Conservation (phyloP, 1,140 invertebrate genomes). For the Papilio polytes region DNA sequence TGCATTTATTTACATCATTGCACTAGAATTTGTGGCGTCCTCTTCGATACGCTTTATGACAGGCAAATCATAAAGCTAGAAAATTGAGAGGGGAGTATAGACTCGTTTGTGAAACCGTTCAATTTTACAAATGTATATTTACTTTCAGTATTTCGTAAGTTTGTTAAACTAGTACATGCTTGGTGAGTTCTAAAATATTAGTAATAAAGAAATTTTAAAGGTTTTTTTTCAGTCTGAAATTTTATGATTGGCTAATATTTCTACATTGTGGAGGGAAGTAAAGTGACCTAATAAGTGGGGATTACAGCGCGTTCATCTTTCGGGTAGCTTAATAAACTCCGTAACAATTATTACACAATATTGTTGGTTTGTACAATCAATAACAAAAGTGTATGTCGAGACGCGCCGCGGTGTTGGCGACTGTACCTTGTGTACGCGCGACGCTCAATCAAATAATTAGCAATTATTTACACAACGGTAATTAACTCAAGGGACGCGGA, state of each 20-base stretch:
- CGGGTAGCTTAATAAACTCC: not conserved
- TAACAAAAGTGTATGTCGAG: not conserved
- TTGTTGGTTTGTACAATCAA: not conserved
- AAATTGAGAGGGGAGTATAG: conserved; percentile 14
- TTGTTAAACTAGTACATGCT: not conserved
- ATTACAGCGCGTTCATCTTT: not conserved
- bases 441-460: conserved; percentile 66
- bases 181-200: not conserved
- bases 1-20: conserved; percentile 39
- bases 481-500: conserved; percentile 53
- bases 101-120: not conserved
- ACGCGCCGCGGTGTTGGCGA: not conserved
- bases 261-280: not conserved
- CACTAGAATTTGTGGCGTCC: conserved; percentile 28
- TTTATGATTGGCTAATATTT: not conserved
- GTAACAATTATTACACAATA: not conserved
- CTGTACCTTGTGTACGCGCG: conserved; percentile 7
- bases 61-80: conserved; percentile 9
- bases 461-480: conserved; percentile 63
- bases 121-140: not conserved
- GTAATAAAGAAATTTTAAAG: no score
- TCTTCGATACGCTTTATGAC: conserved; percentile 6
- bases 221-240: not conserved
- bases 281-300: not conserved
- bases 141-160: not conserved